Base-by-base conservation (phyloP, 2,888 invertebrate genomes). In the Lottia gigantea region DNA sequence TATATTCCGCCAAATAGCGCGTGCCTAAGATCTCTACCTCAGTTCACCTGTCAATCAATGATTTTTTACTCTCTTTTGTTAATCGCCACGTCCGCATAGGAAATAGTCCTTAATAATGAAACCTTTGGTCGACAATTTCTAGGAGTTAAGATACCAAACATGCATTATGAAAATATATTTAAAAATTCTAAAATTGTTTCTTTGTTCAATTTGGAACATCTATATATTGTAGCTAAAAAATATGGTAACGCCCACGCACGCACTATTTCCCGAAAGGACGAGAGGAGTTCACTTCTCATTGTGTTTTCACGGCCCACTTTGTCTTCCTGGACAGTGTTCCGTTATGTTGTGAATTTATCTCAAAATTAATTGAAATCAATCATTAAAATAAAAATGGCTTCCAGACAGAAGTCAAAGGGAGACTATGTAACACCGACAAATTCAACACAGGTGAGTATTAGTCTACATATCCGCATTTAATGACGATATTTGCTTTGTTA, bases 351-450 rank as follows among this genome's bases (percentile, higher is more conserved):
- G 55, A 55, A 23, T 55, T 23, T 55, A 23, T 19, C 23, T 55
- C 55, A 55, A 12, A 55, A 55, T 55, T 55, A 55, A 55, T 23
- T 55, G 2, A 23, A 23, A 55, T 23, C 23, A 23, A 23, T 55
- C 23, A 55, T 55, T 19, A 55, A 23, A 40, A 55, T 55, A 23
- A 55, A 19, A 55, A 55, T 55, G 55, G 23, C 55, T 19, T 23
- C 55, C 23, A 19, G 55, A 23, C 55, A 55, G 55, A 75, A 73
- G 67, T 64, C 63, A 65, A 76, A 74, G 65, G 76, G 78, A 69
- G 81, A 81, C 69, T 82, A 81, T 75, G 78, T 81, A 65, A 78
- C 78, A n/a, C 78, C 78, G 46, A 76, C 76, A 31, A 80, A 80
- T 68, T 73, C 79, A 65, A 71, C 78, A 31, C 82, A 82, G 80